Percentiles rank a stretch among this genome's conserved stretches.
These are phyloP conservation scores for Hedychridium roseum DNA, from an alignment of 2,888 invertebrate genomes.

Conservation along the genomic window DNA sequence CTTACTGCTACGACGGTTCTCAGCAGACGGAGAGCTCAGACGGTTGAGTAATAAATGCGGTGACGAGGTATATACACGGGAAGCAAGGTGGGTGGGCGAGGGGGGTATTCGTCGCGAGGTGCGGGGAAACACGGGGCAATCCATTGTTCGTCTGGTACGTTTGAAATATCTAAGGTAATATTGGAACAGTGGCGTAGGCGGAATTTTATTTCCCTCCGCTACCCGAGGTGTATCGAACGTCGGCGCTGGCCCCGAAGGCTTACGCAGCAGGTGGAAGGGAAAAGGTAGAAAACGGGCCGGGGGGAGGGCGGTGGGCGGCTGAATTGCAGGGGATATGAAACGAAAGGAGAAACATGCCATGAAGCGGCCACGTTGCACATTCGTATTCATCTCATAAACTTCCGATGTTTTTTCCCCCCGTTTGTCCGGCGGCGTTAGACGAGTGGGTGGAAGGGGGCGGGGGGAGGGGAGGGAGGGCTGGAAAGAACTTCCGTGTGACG, in stretches of 20 bases:
- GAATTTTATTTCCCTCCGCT: constrained; percentile 36
- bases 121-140: constrained; percentile 4
- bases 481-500: background rate
- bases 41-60: constrained; percentile 38
- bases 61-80: constrained; percentile 21
- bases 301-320: constrained; percentile 5
- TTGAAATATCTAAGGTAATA: constrained; percentile 42
- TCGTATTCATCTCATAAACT: constrained; percentile 36
- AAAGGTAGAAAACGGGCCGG: constrained; percentile 3
- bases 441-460: background rate
- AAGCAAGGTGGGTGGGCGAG: background rate
- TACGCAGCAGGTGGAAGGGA: background rate
- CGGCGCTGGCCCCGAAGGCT: no score
- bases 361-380: constrained; percentile 31
- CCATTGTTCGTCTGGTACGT: constrained; percentile 16
- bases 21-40: no score
- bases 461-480: background rate
- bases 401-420: constrained; percentile 20
- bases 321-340: constrained; percentile 10
- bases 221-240: constrained; percentile 26
- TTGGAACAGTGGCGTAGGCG: constrained; percentile 36
- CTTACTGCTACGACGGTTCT: no score
- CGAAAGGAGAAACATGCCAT: constrained; percentile 27
- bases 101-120: background rate
- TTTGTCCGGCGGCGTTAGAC: background rate